Percentiles rank a stretch among this genome's conserved stretches.
These are phyloP conservation scores for Gadus macrocephalus DNA, from an alignment of 2,113 vertebrate genomes.

Conservation along the genomic window DNA sequence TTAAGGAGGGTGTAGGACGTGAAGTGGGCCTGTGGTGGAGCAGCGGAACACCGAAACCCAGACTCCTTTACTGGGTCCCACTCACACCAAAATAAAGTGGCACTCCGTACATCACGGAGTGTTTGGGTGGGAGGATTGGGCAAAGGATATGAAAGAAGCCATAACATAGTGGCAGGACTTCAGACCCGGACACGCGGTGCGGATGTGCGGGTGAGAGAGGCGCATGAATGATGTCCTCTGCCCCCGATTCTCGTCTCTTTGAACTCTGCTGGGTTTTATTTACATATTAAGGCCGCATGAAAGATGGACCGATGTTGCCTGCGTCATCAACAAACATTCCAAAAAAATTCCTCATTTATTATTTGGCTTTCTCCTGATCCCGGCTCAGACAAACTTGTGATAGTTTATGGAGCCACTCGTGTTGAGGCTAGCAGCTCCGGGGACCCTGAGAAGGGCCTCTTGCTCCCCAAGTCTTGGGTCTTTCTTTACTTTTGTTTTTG, in stretches of 20 bases:
- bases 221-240: background rate
- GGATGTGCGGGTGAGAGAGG: slow-evolving; percentile 18
- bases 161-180: slow-evolving; percentile 14
- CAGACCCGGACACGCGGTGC: slow-evolving; percentile 14
- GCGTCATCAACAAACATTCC: slow-evolving; percentile 16
- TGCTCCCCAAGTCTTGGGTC: slow-evolving; percentile 2
- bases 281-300: slow-evolving; percentile 33
- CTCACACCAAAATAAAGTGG: slow-evolving; percentile 31
- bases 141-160: background rate
- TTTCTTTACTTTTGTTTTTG: slow-evolving; percentile 45
- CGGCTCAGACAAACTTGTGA: too few relatives aligned
- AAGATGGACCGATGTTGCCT: slow-evolving; percentile 5
- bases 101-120: slow-evolving; percentile 32
- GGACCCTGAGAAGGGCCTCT: too few relatives aligned
- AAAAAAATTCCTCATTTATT: slow-evolving; percentile 8
- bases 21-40: background rate
- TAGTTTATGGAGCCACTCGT: too few relatives aligned
- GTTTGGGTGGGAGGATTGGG: background rate
- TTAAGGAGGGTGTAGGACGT: slow-evolving; percentile 6
- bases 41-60: background rate
- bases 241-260: slow-evolving; percentile 29
- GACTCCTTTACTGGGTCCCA: too few relatives aligned
- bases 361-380: slow-evolving; percentile 7
- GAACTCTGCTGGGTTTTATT: slow-evolving; percentile 33
- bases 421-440: too few relatives aligned